Evolutionary conservation across 2,888 invertebrate species (phyloP), one percentile per base, ranked within the genome.

Genomic region (Aporophyla nigra): DNA sequence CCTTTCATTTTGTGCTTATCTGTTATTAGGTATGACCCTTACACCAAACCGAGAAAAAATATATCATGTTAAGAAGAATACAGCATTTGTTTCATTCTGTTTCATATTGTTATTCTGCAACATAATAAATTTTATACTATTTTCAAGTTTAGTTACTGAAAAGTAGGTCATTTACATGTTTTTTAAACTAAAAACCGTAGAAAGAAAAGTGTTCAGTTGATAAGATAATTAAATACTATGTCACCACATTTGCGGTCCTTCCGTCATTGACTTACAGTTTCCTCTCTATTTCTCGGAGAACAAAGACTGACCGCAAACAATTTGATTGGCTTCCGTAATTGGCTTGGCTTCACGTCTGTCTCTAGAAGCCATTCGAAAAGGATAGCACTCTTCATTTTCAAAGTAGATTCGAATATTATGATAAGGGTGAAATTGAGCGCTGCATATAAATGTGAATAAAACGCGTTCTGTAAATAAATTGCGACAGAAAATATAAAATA

Each of bases 241-340:
- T 51, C 21, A 43, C 59, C 65, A 27, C 40, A 61, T 56, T 21
- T 24, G 21, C 40, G n/a, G 14, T 53, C 10, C 46, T 40, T 51
- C 24, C 21, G 51, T 53, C 19, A 56, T 51, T 33, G 21, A 56
- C 33, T n/a, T 46, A 71, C 33, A 24, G 1, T 58, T n/a, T 59
- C 2, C n/a, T 49, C 54, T 72, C 33, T 9, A n/a, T 43, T 62
- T 24, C 63, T 59, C 33, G 4, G 16, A 62, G 58, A 58, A 59
- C 58, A 78, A 81, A 61, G 61, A 58, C 62, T 70, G 51, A 33
- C 68, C 54, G 51, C 83, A 72, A 61, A 73, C 58, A 62, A 71
- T 56, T 84, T 51, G 49, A 84, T 79, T 71, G 54, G 54, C 33
- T 59, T 71, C n/a, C 74, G 19, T 59, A 63, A 82, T 74, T 74